A percentile compares a stretch with the other conserved stretches of the same genome.
phyloP scores from a whole-genome alignment of 2,888 invertebrate genomes.

The Pseudolycoriella hygida region DNA sequence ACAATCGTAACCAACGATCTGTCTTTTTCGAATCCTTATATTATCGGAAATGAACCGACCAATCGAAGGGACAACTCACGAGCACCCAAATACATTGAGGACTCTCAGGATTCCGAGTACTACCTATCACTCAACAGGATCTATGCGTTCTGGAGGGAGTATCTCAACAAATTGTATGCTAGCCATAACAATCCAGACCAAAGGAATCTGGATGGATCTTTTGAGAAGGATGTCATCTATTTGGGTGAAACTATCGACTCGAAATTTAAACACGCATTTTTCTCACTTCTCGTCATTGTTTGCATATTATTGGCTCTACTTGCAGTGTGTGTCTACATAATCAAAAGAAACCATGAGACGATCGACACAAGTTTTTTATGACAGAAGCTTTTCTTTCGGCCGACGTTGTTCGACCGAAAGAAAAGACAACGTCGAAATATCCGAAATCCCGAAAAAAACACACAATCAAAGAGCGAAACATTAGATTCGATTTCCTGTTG shows the following conservation, averaged over 20 bases:
- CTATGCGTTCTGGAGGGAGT: conserved; percentile 22
- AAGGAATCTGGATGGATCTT: conserved; percentile 13
- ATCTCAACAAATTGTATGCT: too few species aligned
- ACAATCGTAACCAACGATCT: neutral
- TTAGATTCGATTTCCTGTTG: conserved; percentile 9
- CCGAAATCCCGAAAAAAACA: neutral
- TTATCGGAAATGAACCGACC: conserved; percentile 3
- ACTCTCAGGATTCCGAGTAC: conserved; percentile 13
- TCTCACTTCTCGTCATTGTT: conserved; percentile 24
- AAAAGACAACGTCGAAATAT: neutral
- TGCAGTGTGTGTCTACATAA: conserved; percentile 24
- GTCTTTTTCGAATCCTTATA: conserved; percentile 10
- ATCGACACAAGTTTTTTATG: conserved; percentile 15
- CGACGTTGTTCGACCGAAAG: conserved; percentile 13
- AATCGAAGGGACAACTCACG: neutral
- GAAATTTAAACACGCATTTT: conserved; percentile 28
- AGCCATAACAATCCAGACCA: too few species aligned
- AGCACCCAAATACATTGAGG: conserved; percentile 9
- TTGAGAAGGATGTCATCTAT: too few species aligned
- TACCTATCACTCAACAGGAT: conserved; percentile 22
- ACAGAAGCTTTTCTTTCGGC: conserved; percentile 27
- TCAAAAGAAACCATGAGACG: conserved; percentile 20
- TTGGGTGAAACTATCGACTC: conserved; percentile 2
- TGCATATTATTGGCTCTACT: conserved; percentile 22
- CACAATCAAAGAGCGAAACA: conserved; percentile 4